Conservation (phyloP, 1,140 invertebrate species). For the Sitodiplosis mosellana region DNA sequence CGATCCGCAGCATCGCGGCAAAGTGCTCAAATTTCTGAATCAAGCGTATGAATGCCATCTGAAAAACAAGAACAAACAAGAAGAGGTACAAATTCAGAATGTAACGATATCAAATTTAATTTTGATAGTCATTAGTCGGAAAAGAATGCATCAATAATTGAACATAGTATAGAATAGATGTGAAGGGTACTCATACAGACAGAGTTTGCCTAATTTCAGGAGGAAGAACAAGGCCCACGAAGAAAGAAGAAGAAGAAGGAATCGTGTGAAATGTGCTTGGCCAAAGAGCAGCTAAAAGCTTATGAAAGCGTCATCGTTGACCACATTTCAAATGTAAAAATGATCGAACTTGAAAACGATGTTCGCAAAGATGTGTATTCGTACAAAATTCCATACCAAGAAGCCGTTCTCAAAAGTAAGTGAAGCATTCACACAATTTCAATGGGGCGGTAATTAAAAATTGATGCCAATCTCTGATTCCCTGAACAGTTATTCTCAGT, state of each 20-base stretch:
- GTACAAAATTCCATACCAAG: slow-evolving; percentile 31
- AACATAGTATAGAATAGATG: neutral
- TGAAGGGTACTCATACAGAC: neutral
- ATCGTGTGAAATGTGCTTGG: slow-evolving; percentile 25
- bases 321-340: neutral
- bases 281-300: slow-evolving; percentile 28
- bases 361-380: slow-evolving; percentile 20
- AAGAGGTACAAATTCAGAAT: neutral
- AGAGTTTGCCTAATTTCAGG: neutral
- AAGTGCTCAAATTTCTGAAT: slow-evolving; percentile 26
- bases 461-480: slow-evolving; percentile 12
- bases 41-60: slow-evolving; percentile 47
- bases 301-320: slow-evolving; percentile 34
- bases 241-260: slow-evolving; percentile 5
- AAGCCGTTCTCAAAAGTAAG: slow-evolving; percentile 32
- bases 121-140: neutral
- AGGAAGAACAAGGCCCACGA: neutral
- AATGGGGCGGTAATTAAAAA: slow-evolving; percentile 10
- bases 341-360: slow-evolving; percentile 20
- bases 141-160: neutral
- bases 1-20: neutral
- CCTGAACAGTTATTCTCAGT: slow-evolving; percentile 11
- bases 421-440: slow-evolving; percentile 3
- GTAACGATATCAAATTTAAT: neutral
- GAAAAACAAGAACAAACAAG: slow-evolving; percentile 19